These are phyloP conservation scores for Temnothorax rugatulus DNA, from an alignment of 2,888 invertebrate genomes.

Conservation along the genomic window DNA sequence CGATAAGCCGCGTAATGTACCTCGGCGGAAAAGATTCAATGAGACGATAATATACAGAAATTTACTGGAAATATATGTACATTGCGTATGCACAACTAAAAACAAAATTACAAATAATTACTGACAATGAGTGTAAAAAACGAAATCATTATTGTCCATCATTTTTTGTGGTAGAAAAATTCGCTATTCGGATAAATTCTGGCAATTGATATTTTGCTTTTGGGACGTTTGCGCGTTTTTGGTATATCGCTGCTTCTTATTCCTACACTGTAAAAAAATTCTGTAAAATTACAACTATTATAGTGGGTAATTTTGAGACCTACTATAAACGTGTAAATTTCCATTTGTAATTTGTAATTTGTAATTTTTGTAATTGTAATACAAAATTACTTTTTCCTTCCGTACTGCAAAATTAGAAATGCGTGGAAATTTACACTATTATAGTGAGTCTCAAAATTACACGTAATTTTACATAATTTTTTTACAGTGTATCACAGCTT, in stretches of 20 bases:
- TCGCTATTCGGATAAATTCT: neutral
- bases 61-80: neutral
- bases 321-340: too few relatives aligned
- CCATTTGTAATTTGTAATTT: too few relatives aligned
- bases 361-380: too few relatives aligned
- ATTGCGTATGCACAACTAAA: neutral
- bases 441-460: too few relatives aligned
- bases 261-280: too few relatives aligned
- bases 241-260: neutral
- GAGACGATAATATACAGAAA: neutral
- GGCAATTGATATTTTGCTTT: neutral
- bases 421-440: too few relatives aligned
- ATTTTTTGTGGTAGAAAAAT: neutral
- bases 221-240: neutral
- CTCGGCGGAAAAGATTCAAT: neutral
- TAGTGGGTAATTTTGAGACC: too few relatives aligned
- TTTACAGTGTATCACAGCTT: neutral
- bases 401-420: too few relatives aligned
- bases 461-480: too few relatives aligned
- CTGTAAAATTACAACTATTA: too few relatives aligned
- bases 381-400: too few relatives aligned
- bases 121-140: neutral
- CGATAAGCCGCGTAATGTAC: conserved; percentile 26
- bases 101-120: neutral
- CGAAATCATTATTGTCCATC: neutral